phyloP scores from a whole-genome alignment of 2,113 vertebrate species.

The Phylloscopus whistleri region DNA sequence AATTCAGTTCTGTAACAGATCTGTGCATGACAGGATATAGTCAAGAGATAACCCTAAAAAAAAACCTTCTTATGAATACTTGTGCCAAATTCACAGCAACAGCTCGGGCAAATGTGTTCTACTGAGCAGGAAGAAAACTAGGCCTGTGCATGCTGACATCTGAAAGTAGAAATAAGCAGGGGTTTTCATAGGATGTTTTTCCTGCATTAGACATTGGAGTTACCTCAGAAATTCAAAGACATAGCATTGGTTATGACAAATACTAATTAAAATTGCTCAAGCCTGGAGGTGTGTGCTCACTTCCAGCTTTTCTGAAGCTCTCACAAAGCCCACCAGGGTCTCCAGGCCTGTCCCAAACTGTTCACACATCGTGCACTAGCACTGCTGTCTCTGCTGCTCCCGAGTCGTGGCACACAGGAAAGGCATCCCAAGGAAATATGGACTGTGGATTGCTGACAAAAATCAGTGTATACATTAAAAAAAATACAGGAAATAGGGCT shows the following conservation, averaged over 20 bases:
- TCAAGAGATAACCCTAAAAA: slow-evolving; percentile 1
- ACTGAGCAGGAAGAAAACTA: neutral
- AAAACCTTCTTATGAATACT: neutral
- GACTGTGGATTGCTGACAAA: neutral
- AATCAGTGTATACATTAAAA: neutral
- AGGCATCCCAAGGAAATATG: neutral
- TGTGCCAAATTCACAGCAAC: neutral
- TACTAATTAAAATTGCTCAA: neutral
- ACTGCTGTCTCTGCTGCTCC: neutral
- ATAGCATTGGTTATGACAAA: neutral
- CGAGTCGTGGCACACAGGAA: neutral
- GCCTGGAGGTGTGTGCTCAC: neutral
- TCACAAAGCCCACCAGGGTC: neutral
- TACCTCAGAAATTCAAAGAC: neutral
- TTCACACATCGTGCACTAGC: neutral
- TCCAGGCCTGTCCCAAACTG: neutral
- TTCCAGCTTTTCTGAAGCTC: neutral
- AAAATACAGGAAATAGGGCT: neutral
- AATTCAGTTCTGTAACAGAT: slow-evolving; percentile 22
- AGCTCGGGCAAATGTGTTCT: neutral
- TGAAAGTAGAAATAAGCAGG: slow-evolving; percentile 39
- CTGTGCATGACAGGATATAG: neutral
- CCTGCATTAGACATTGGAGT: neutral
- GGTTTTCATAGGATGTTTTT: slow-evolving; percentile 21
- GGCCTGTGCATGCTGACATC: neutral